Percentiles rank a stretch among this genome's conserved stretches.
These are phyloP conservation scores for Huso huso DNA, from an alignment of 2,797 vertebrate species.

Conservation along the genomic window DNA sequence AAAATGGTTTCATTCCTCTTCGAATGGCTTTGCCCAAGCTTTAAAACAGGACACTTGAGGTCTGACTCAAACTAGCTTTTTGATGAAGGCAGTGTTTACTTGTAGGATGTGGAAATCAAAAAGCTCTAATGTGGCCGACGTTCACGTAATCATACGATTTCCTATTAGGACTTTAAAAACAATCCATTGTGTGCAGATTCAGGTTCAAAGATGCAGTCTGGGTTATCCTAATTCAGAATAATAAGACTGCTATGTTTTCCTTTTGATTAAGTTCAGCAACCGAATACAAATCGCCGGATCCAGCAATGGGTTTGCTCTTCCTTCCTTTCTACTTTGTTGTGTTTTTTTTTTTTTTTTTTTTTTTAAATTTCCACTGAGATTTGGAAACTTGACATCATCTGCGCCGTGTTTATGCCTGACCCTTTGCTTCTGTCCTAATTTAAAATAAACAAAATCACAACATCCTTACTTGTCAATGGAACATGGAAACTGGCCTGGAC, in stretches of 20 bases:
- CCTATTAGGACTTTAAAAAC: conserved; percentile 11
- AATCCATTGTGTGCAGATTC: conserved; percentile 15
- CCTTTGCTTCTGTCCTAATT: neutral
- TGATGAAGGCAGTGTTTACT: neutral
- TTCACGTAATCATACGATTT: conserved; percentile 5
- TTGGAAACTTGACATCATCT: conserved; percentile 14
- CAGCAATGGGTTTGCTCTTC: conserved; percentile 9
- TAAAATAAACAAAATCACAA: no score
- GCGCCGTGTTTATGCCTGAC: conserved; percentile 6
- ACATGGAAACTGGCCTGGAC: no score
- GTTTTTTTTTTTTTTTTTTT: conserved; percentile 1
- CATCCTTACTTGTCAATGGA: no score
- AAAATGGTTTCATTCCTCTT: no score
- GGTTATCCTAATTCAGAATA: conserved; percentile 2
- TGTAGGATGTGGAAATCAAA: conserved; percentile 4
- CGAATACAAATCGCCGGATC: neutral
- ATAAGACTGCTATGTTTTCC: neutral
- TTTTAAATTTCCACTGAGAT: conserved; percentile 15
- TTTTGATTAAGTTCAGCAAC: conserved; percentile 11
- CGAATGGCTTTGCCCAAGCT: no score
- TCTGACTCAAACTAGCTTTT: no score
- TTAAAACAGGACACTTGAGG: no score
- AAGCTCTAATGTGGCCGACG: conserved; percentile 4
- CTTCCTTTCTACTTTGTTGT: conserved; percentile 7
- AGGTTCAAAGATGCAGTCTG: conserved; percentile 15